Base-by-base conservation (phyloP, 1,140 invertebrate species). In the Pteromalus puparum region DNA sequence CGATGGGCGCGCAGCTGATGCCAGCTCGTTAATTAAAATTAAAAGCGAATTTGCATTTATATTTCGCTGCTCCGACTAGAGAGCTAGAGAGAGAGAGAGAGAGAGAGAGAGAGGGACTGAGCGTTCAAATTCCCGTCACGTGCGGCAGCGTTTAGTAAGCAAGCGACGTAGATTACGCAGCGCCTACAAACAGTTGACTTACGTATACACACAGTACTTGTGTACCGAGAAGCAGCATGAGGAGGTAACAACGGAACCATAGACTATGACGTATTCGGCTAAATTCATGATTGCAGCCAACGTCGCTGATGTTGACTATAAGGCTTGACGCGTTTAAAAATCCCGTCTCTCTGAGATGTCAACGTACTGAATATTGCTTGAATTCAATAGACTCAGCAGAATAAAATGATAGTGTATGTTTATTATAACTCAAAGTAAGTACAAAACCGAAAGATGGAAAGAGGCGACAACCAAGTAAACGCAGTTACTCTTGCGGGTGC, bases 151-250 rank as follows among this genome's bases (percentile, higher is more conserved):
- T 83, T 83, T 83, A 83, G 82, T 83, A 83, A 83, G 67, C 82
- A 83, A 79, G 75, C 67, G 75, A 83, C 82, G 82, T 83, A 79
- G 82, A 83, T 83, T 83, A 83, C 82, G 46, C n/a, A 28, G 48
- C 28, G 82, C 75, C 75, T 79, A 83, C 82, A 79, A 83, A 83
- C 82, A 79, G 26, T 77, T 38, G 74, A 77, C 61, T 77, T 83
- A 70, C 28, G 53, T 77, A 77, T 10, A 70, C 48, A 83, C 61
- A 77, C 53, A 82, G 81, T 67, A 65, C 30, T 72, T 82, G 81
- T 82, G 73, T 82, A 75, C 81, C 30, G 72, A 82, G 81, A 30
- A 75, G 72, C 72, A 21, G 34, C 30, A 21, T 21, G 80, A 53
- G 46, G 46, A 74, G 67, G 68, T 72, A 75, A 82, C 34, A 82